A percentile compares a stretch with the other conserved stretches of the same genome.
These are phyloP conservation scores for Heliconius ethilla DNA, from an alignment of 2,888 invertebrate genomes.

Conservation along the genomic window DNA sequence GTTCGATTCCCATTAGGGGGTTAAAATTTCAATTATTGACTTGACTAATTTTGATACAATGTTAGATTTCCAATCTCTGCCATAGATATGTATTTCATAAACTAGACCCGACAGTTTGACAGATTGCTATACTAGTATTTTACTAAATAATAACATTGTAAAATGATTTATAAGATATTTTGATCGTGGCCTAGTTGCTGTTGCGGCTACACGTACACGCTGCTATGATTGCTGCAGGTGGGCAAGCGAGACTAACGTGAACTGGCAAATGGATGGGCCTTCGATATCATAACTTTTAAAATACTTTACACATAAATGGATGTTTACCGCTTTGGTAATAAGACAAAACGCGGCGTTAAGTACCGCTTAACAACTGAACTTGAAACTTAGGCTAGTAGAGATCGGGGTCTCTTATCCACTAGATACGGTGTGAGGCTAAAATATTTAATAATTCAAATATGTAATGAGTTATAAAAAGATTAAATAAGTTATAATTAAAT, in stretches of 20 bases:
- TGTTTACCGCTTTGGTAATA: neutral
- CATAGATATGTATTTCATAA: conserved; percentile 33
- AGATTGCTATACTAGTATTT: conserved; percentile 25
- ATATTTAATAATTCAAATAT: too few species aligned
- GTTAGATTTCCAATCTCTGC: neutral
- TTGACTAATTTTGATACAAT: too few species aligned
- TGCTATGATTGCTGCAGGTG: conserved; percentile 7
- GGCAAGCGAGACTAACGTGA: neutral
- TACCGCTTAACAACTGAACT: neutral
- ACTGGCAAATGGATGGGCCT: conserved; percentile 12
- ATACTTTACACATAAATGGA: neutral
- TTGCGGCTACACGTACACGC: neutral
- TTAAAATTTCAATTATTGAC: too few species aligned
- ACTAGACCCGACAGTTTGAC: conserved; percentile 35
- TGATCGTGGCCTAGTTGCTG: conserved; percentile 8
- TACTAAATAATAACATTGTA: conserved; percentile 25
- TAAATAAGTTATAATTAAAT: too few species aligned
- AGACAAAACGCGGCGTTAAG: neutral
- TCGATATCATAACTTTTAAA: neutral
- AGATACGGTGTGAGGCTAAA: too few species aligned
- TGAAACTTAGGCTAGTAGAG: too few species aligned
- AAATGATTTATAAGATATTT: conserved; percentile 21
- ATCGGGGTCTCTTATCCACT: too few species aligned
- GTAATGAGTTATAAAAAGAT: too few species aligned
- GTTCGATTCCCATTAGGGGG: too few species aligned